phyloP scores from a whole-genome alignment of 2,113 vertebrate genomes.

The Amia ocellicauda region DNA sequence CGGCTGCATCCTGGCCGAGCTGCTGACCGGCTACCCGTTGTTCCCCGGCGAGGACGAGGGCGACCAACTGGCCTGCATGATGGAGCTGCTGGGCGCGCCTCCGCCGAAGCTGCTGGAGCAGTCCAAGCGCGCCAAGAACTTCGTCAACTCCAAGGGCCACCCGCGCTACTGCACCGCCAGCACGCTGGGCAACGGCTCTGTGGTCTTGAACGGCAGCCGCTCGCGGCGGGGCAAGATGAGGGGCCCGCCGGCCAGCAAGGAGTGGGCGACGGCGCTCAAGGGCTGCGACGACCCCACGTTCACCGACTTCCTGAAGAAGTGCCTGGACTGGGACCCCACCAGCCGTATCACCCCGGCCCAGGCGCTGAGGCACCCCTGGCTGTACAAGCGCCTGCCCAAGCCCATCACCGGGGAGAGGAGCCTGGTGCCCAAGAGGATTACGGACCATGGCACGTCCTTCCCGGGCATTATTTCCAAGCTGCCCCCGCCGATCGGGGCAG shows the following conservation, averaged over 20 bases:
- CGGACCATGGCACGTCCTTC: conserved; percentile 78
- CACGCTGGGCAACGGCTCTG: conserved; percentile 78
- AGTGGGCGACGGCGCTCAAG: conserved; percentile 85
- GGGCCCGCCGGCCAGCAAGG: conserved; percentile 86
- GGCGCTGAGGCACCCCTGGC: conserved; percentile 90
- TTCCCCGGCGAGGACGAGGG: conserved; percentile 96
- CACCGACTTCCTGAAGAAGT: conserved; percentile 91
- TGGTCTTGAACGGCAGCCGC: conserved; percentile 78
- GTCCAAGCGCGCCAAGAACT: conserved; percentile 92
- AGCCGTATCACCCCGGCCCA: conserved; percentile 85
- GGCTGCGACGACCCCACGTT: conserved; percentile 90
- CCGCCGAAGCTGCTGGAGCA: conserved; percentile 91
- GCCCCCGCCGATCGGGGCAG: conserved; percentile 68
- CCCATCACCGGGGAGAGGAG: conserved; percentile 70
- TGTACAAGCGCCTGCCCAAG: conserved; percentile 80
- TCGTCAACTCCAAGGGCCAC: conserved; percentile 94
- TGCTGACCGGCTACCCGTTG: conserved; percentile 90
- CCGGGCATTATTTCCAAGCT: conserved; percentile 79
- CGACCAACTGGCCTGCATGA: conserved; percentile 96
- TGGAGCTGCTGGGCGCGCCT: conserved; percentile 92
- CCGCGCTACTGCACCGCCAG: conserved; percentile 88
- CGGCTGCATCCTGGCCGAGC: conserved; percentile 92
- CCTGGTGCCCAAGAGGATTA: conserved; percentile 65
- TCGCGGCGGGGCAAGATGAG: conserved; percentile 88
- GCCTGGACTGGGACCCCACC: conserved; percentile 92